Evolutionary conservation across 1,140 invertebrate species (phyloP), one percentile per base, ranked within the genome.

Genomic region (Gryon sp.): DNA sequence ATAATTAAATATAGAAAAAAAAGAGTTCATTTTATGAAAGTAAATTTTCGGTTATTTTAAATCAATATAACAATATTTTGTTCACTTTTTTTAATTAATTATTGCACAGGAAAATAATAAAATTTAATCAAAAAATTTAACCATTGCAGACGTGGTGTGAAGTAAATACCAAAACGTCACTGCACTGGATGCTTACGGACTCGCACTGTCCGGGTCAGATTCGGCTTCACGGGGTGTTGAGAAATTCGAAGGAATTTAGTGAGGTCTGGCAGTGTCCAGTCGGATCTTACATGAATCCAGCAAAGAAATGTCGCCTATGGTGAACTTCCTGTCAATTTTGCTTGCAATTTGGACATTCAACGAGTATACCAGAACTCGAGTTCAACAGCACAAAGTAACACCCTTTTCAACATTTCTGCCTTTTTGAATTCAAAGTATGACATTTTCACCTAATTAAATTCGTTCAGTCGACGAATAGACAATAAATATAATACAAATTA

Each of bases 171-270:
- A 82, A 89, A 15, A 89, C 91, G 6, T 91, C 92, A 0, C 84
- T 95, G 0, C 87, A 90, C 32, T 90, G 90, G 65, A 92, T 94
- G 76, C 79, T 96, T 2, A 87, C 92, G 41, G 95, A 96, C 73
- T 91, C 92, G 20, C 95, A 97, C 79, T 92, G 92, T 63, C 95
- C 95, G 0, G 92, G 92, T 2, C 89, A 91, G 78, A 92, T 94
- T 80, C 91, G 97, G 38, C 92, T 98, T 0, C 91, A 92, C 36
- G 97, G 95, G 0, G 93, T 94, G 0, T 84, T 99, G 0, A 92
- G 93, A 36, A 99, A 99, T 87, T 96, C 93, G 0, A 87, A 92
- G 40, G 95, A 98, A 63, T 99, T 99, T 85, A 92, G 95, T 0
- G 84, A 91, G 45, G 92, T 92, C 1, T 99, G 94, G 89, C 90